Evolutionary conservation across 2,797 vertebrate species (phyloP).

Genomic region (Lepus townsendii): DNA sequence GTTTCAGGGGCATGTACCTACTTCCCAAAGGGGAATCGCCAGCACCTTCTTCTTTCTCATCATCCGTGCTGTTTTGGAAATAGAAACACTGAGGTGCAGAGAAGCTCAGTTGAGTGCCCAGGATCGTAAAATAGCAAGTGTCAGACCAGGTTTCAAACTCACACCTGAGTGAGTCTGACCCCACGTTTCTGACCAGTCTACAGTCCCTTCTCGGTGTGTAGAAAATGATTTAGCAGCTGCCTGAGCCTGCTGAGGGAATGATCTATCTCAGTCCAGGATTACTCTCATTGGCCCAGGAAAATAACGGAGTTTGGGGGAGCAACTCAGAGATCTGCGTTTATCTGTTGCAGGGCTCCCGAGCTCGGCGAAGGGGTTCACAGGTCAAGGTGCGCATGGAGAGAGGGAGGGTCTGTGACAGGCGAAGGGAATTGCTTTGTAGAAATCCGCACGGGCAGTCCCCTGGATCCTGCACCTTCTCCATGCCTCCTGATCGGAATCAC

Average conservation of each 20-base stretch:
- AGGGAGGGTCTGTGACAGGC: not conserved
- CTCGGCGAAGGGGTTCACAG: not conserved
- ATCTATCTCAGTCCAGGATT: conserved; percentile 8
- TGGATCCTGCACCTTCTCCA: not conserved
- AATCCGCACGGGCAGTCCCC: not conserved
- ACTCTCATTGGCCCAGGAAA: not conserved
- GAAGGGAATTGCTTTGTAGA: not conserved
- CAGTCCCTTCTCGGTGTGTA: not conserved
- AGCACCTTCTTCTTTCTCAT: not conserved
- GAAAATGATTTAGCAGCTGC: not conserved
- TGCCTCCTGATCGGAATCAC: not conserved
- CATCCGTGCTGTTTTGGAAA: conserved; percentile 10
- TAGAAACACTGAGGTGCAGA: not conserved
- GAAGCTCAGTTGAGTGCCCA: not conserved
- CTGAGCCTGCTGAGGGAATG: not conserved
- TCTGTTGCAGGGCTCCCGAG: not conserved
- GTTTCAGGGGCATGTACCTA: not conserved
- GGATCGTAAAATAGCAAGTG: not conserved
- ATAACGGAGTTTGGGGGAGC: not conserved
- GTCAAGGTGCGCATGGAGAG: not conserved
- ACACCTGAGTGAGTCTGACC: not conserved
- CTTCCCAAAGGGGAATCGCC: not conserved
- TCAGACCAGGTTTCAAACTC: not conserved
- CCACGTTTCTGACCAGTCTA: not conserved
- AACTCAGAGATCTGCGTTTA: not conserved